Base-by-base conservation (phyloP, 2,113 vertebrate genomes). In the Malurus melanocephalus region DNA sequence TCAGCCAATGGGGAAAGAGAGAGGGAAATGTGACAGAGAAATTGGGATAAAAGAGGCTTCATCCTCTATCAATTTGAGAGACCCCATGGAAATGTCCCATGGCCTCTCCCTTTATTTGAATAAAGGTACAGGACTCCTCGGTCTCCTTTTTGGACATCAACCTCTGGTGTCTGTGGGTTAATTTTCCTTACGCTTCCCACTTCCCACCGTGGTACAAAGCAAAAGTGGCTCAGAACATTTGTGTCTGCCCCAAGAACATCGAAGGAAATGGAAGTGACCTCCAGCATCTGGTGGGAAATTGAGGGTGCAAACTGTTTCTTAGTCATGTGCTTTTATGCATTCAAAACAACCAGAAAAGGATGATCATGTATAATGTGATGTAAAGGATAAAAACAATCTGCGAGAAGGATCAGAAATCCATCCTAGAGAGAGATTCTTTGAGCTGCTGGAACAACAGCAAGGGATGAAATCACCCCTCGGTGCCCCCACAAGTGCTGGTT, bases 391-490 rank as follows among this genome's bases (percentile, higher is more conserved):
- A 67, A 67, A 38, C 21, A 46, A 42, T 71, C 72, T 38, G 8
- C 24, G 28, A 28, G 45, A 51, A 78, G 55, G 60, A 55, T 49
- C 43, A 91, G 56, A 91, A 91, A 62, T 12, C 42, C 55, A 62
- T 83, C 17, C 60, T 23, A 45, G 62, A 87, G 55, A 90, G 89
- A 93, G 67, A 60, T 71, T 14, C 78, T 79, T 83, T 93, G 51
- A 85, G 35, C 13, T 68, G 64, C 82, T 65, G 89, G 76, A 94
- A 87, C 59, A 93, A 78, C 69, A 93, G 67, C 67, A 19, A 59
- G 56, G n/a, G 79, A 90, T 96, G 94, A 94, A 92, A 74, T 95
- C 89, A 94, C 88, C 85, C 38, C 43, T 74, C 21, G 10, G 33
- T 60, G 81, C 93, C 84, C 67, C 86, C 72, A 86, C 87, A 95